Conservation (phyloP, 2,113 vertebrate species). For the Malaclemys terrapin region DNA sequence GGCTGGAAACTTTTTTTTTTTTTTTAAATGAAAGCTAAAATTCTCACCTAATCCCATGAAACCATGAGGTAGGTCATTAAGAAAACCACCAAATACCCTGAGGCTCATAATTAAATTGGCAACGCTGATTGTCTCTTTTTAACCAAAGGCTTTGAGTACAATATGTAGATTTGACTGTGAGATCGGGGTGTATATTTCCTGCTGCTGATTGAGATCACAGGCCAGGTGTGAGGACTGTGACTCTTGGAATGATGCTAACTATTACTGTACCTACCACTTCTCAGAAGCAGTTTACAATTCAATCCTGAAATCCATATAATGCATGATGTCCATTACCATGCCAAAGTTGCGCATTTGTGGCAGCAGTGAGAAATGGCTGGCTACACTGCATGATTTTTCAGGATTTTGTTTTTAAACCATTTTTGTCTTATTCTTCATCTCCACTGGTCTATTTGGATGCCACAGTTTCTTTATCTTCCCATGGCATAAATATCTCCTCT, state of each 20-base stretch:
- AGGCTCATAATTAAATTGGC: neutral
- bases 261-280: neutral
- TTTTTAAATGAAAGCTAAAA: too few relatives aligned
- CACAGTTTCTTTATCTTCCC: neutral
- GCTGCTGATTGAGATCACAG: neutral
- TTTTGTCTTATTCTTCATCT: neutral
- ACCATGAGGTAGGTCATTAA: neutral
- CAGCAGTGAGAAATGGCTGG: neutral
- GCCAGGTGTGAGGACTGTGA: neutral
- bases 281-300: neutral
- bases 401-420: neutral
- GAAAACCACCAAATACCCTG: neutral
- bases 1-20: too few relatives aligned
- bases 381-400: fast-evolving
- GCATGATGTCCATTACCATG: neutral
- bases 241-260: neutral
- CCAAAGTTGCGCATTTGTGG: neutral
- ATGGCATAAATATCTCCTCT: neutral
- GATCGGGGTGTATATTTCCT: neutral
- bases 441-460: neutral
- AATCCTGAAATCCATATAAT: neutral
- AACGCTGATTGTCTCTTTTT: too few relatives aligned
- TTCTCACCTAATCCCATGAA: too few relatives aligned
- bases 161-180: neutral
- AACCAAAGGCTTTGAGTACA: too few relatives aligned